Evolutionary conservation across 2,888 invertebrate species (phyloP).

Genomic region (Melinaea marsaeus): DNA sequence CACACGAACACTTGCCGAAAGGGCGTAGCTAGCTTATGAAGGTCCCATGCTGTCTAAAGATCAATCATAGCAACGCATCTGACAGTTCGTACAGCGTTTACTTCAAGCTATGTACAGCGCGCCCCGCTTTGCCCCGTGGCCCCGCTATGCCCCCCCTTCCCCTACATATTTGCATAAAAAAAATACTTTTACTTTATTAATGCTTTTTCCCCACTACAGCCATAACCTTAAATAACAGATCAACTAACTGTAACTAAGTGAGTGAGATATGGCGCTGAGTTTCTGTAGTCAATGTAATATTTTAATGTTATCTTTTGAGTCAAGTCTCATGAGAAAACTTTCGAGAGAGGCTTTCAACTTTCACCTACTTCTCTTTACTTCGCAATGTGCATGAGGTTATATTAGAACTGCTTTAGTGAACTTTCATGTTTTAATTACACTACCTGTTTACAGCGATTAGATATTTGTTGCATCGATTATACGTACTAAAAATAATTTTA

Average conservation of each 20-base stretch:
- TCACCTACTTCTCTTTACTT: slow-evolving; percentile 45
- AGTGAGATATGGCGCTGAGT: slow-evolving; percentile 52
- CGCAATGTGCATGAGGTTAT: slow-evolving; percentile 23
- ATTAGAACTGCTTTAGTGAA: slow-evolving; percentile 14
- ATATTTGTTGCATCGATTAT: no score
- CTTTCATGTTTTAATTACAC: slow-evolving; percentile 10
- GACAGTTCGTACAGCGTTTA: no score
- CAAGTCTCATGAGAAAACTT: slow-evolving; percentile 69
- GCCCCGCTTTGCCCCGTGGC: no score
- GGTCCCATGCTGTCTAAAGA: no score
- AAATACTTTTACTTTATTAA: no score
- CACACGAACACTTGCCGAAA: no score
- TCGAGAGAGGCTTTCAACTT: slow-evolving; percentile 51
- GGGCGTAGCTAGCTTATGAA: no score
- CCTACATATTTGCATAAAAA: no score
- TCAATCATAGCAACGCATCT: no score
- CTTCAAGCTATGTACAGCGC: no score
- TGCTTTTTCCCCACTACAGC: background rate
- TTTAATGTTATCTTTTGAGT: slow-evolving; percentile 73
- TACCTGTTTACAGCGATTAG: slow-evolving; percentile 7
- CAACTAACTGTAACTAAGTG: slow-evolving; percentile 40
- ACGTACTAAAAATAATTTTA: no score
- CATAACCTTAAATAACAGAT: slow-evolving; percentile 12
- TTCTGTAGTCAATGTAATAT: slow-evolving; percentile 65
- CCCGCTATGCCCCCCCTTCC: no score